A percentile compares a stretch with the other conserved stretches of the same genome.
Evolutionary conservation across 2,888 invertebrate species (phyloP).

Genomic region (Camponotus fellah): DNA sequence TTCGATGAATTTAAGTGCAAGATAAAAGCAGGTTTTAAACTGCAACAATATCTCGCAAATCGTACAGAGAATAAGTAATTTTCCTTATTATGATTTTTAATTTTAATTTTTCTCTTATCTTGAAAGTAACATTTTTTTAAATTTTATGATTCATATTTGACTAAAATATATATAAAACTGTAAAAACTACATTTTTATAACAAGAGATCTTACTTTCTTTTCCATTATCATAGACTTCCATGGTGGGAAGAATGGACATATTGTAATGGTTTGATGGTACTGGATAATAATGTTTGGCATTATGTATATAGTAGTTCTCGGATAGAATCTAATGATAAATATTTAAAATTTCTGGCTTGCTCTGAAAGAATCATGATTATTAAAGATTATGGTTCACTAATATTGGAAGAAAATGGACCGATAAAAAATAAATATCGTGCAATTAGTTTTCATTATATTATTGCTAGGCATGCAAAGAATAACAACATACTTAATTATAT

Average conservation of each 20-base stretch:
- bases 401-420: neutral
- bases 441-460: neutral
- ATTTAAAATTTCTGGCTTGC: neutral
- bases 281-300: neutral
- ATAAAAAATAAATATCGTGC: neutral
- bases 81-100: neutral
- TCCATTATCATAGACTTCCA: neutral
- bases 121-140: neutral
- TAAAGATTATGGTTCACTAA: neutral
- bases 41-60: neutral
- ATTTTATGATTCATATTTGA: neutral
- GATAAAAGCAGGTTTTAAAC: neutral
- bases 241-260: conserved; percentile 5
- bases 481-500: neutral
- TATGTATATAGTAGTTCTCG: neutral
- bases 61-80: neutral
- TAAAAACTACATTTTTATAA: neutral
- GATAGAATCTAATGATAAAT: neutral
- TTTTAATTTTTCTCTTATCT: neutral
- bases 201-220: neutral
- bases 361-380: neutral
- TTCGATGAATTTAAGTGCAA: neutral
- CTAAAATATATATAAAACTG: neutral
- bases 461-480: neutral
- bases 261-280: neutral